These are phyloP conservation scores for Sebastes fasciatus DNA, from an alignment of 2,113 vertebrate species.

Conservation along the genomic window DNA sequence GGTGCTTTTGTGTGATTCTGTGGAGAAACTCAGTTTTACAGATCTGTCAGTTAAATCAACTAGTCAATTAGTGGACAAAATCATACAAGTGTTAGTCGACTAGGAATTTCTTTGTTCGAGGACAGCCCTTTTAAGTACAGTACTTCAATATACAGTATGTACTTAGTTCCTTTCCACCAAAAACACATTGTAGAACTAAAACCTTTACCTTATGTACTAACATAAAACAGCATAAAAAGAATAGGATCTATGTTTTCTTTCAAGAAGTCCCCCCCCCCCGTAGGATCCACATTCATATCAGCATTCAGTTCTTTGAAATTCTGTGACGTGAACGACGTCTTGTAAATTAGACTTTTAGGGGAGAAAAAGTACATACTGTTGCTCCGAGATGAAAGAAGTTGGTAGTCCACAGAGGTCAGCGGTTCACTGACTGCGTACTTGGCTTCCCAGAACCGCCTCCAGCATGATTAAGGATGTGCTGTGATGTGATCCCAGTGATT, in stretches of 20 bases:
- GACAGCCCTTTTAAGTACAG: neutral
- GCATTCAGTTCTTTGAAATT: constrained; percentile 11
- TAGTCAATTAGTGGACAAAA: too few species aligned
- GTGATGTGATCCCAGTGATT: constrained; percentile 77
- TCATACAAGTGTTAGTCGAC: too few species aligned
- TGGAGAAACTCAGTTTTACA: too few species aligned
- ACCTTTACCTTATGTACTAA: neutral
- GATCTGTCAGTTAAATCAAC: too few species aligned
- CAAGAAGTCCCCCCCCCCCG: neutral
- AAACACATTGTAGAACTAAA: neutral
- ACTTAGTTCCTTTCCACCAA: constrained; percentile 1
- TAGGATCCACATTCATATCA: constrained; percentile 8
- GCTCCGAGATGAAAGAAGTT: constrained; percentile 62
- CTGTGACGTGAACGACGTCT: constrained; percentile 28
- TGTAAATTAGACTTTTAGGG: constrained; percentile 41
- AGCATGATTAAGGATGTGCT: constrained; percentile 78
- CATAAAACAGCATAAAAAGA: constrained; percentile 14
- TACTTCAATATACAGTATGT: neutral
- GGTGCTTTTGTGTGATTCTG: too few species aligned
- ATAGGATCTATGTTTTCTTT: constrained; percentile 12
- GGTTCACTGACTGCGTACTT: constrained; percentile 58
- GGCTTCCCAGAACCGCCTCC: constrained; percentile 71
- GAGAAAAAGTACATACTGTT: constrained; percentile 51
- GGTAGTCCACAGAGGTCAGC: constrained; percentile 56
- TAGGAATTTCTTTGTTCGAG: too few species aligned